Base-by-base conservation (phyloP, 2,113 vertebrate species). In the Lophura nycthemera region DNA sequence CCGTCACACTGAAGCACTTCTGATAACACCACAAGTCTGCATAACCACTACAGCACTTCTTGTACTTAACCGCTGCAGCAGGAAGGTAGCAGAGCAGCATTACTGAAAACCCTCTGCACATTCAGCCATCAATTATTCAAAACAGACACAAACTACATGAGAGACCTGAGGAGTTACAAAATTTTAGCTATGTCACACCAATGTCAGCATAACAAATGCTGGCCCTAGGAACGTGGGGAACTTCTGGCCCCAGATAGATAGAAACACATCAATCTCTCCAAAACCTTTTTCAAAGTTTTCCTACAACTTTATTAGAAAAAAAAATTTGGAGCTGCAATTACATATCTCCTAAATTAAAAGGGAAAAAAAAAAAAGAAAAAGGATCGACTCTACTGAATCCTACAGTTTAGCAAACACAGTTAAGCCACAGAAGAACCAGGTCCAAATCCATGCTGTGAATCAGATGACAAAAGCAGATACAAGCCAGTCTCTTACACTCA, bases 381-480 rank as follows among this genome's bases (percentile, higher is more conserved):
- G 0, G 16, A 45, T 30, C 48, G 3, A 21, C n/a, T 42, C 13
- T 71, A 80, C 40, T 63, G 50, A 83, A 38, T 69, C 7, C 38
- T 72, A 25, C 65, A 59, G 30, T 52, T 90, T 29, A 74, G 24
- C 21, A 88, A 74, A 88, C 6, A 73, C 50, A 89, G 3, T 63
- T 72, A 75, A 78, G 36, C 42, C 50, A 65, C n/a, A 86, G 42
- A 90, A 85, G 15, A 71, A 9, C 36, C 13, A 84, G n/a, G 47
- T 50, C 47, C 83, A 90, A 92, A 84, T 34, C 18, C 47, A 64
- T 29, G 32, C 83, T 80, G 54, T 90, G 65, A 94, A 77, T 83
- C 64, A 80, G 72, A 76, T 73, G 57, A 85, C 74, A 94, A 69
- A 66, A 15, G 75, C 61, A 89, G 47, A 52, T 48, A 71, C 0